Evolutionary conservation across 2,797 vertebrate species (phyloP).

Genomic region (Merluccius polli): DNA sequence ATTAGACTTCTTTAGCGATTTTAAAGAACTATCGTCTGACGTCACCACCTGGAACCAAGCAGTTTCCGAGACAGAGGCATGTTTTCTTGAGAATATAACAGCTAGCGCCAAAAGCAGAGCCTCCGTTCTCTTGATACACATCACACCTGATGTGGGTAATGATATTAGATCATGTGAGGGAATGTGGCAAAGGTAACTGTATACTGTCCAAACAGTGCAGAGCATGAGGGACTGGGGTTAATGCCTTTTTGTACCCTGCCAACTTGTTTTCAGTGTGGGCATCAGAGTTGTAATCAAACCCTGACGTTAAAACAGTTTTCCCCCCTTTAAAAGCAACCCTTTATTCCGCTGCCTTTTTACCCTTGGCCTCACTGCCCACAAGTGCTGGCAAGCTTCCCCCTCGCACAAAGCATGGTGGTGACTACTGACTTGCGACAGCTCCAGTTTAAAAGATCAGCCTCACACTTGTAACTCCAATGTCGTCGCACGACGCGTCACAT

Average conservation of each 20-base stretch:
- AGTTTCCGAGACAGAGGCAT: slow-evolving; percentile 1
- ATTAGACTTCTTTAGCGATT: not conserved
- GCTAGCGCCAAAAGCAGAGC: slow-evolving; percentile 24
- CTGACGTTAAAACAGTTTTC: slow-evolving; percentile 65
- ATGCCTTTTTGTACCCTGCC: slow-evolving; percentile 64
- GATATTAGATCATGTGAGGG: slow-evolving; percentile 42
- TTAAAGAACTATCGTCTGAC: not conserved
- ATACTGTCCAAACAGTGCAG: slow-evolving; percentile 50
- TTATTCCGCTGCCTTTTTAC: slow-evolving; percentile 67
- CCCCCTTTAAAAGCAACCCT: slow-evolving; percentile 67
- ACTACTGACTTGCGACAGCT: slow-evolving; percentile 35
- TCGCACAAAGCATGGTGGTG: slow-evolving; percentile 36
- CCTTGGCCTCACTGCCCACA: slow-evolving; percentile 50
- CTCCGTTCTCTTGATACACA: slow-evolving; percentile 28
- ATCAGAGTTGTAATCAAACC: slow-evolving; percentile 78
- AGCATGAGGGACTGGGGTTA: slow-evolving; percentile 49
- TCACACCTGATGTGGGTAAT: slow-evolving; percentile 41
- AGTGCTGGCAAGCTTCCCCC: slow-evolving; percentile 42
- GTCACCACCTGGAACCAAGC: not conserved
- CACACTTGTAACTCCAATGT: slow-evolving; percentile 27
- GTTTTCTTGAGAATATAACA: slow-evolving; percentile 1
- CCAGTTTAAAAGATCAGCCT: slow-evolving; percentile 24
- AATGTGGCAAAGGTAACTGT: slow-evolving; percentile 56
- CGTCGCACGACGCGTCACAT: slow-evolving; percentile 11
- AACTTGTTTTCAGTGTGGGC: slow-evolving; percentile 61